Evolutionary conservation across 2,797 vertebrate genomes (phyloP).

Genomic region (Prunella strophiata): DNA sequence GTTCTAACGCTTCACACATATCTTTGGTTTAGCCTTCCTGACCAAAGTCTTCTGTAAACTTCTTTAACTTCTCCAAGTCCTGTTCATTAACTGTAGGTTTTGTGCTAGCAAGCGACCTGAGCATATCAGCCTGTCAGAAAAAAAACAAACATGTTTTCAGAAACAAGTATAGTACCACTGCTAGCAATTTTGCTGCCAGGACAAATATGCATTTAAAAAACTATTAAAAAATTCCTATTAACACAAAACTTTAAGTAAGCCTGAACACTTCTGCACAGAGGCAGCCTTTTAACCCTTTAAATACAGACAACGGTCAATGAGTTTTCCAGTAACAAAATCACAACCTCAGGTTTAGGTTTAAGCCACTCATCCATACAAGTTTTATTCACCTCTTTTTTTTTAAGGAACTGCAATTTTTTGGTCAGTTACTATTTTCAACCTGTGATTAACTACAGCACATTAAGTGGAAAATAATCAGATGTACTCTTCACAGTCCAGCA

Average conservation of each 20-base stretch:
- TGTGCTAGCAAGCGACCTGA: conserved; percentile 85
- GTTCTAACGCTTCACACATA: conserved; percentile 67
- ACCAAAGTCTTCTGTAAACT: conserved; percentile 99
- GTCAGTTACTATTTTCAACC: not conserved
- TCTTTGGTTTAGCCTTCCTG: conserved; percentile 94
- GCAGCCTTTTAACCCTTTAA: not conserved
- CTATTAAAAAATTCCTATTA: not conserved
- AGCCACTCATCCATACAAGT: not conserved
- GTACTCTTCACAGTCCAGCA: not conserved
- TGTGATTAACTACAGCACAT: not conserved
- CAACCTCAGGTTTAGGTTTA: not conserved
- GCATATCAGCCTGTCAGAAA: conserved; percentile 87
- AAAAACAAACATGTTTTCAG: not conserved
- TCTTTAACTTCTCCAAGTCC: conserved; percentile 93
- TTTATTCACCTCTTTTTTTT: not conserved
- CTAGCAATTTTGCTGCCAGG: not conserved
- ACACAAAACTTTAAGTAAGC: not conserved
- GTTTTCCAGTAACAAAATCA: not conserved
- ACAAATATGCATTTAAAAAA: not conserved
- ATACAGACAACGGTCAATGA: not conserved
- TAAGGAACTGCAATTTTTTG: not conserved
- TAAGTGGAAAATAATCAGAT: not conserved
- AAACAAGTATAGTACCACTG: not conserved
- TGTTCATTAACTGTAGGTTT: conserved; percentile 98
- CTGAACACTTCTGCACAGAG: not conserved